Evolutionary conservation across 2,888 invertebrate genomes (phyloP).

Genomic region (Acanthosepion pharaonis): DNA sequence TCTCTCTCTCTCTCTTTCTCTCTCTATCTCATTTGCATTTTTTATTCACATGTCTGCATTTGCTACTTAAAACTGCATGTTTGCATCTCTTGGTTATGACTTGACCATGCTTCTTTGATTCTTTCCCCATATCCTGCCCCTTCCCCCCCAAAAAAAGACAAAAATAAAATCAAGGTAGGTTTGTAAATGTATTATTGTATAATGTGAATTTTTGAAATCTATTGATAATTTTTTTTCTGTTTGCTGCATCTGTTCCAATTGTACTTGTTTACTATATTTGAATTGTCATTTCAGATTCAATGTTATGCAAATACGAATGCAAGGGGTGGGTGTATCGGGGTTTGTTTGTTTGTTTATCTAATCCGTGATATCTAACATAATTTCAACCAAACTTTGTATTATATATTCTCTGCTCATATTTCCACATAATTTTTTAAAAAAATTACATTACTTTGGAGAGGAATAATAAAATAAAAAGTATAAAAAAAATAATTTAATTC

Average conservation of each 20-base stretch:
- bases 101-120: background rate
- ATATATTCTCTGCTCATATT: no score
- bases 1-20: no score
- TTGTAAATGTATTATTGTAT: background rate
- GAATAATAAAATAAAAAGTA: no score
- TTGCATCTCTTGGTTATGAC: background rate
- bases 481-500: no score
- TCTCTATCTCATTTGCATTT: background rate
- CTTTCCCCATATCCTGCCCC: no score
- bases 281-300: background rate
- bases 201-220: slow-evolving; percentile 24
- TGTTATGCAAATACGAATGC: slow-evolving; percentile 20
- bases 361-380: background rate
- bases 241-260: background rate
- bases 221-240: background rate
- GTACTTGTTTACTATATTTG: background rate
- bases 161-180: background rate
- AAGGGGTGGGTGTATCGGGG: background rate
- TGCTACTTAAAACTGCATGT: background rate
- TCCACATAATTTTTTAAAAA: no score
- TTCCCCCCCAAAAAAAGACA: no score
- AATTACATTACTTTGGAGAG: no score
- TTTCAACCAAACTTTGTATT: no score
- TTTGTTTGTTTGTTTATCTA: background rate
- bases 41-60: background rate